Percentiles rank a stretch among this genome's conserved stretches.
Conservation (phyloP, 2,113 vertebrate genomes). For the Rhegmatorhina hoffmannsi region DNA sequence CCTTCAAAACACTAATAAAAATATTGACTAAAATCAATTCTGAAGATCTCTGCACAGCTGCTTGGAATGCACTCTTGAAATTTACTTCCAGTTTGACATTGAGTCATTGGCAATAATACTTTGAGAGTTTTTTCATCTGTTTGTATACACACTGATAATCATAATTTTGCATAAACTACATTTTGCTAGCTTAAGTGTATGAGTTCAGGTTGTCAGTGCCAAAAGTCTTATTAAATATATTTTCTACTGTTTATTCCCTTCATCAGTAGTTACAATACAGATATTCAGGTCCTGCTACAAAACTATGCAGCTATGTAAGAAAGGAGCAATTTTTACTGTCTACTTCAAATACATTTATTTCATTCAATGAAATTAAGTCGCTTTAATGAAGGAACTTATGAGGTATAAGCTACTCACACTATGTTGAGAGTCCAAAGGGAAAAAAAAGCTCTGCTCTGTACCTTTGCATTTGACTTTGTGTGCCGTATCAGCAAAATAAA, state of each 20-base stretch:
- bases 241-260: background rate
- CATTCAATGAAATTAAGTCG: background rate
- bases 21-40: slow-evolving; percentile 60
- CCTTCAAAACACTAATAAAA: slow-evolving; percentile 61
- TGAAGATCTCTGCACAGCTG: slow-evolving; percentile 62
- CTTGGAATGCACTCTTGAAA: slow-evolving; percentile 31
- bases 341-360: background rate
- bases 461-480: background rate
- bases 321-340: background rate
- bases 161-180: background rate
- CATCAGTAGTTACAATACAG: background rate
- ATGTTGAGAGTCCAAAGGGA: background rate
- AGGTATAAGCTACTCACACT: background rate
- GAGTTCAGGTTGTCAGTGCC: background rate
- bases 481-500: background rate
- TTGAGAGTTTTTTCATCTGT: slow-evolving; percentile 4
- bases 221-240: background rate
- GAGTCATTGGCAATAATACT: slow-evolving; percentile 33
- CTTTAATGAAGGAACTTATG: background rate
- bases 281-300: background rate
- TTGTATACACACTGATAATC: slow-evolving; percentile 47
- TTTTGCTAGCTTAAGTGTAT: background rate
- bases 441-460: background rate
- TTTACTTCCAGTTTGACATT: slow-evolving; percentile 29
- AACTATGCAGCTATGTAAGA: background rate